These are phyloP conservation scores for Calephelis perditalis DNA, from an alignment of 2,888 invertebrate genomes.

Conservation along the genomic window DNA sequence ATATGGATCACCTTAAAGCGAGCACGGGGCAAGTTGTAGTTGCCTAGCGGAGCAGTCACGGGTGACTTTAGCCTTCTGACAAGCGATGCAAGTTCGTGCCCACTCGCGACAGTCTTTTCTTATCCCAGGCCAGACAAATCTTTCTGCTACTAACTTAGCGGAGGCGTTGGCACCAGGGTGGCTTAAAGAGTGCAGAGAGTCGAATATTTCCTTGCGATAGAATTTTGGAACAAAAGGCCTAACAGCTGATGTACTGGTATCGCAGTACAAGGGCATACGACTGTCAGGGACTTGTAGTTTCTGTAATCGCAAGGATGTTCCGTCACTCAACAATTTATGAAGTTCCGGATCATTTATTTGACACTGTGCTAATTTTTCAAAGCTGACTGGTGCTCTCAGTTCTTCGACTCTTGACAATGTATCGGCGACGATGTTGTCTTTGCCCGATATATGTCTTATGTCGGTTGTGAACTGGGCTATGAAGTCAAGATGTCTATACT, in stretches of 20 bases:
- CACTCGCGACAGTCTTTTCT: conserved; percentile 29
- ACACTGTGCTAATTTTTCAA: not conserved
- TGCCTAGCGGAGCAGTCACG: conserved; percentile 27
- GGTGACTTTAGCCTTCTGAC: conserved; percentile 42
- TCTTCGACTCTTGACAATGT: not conserved
- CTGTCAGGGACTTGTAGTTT: not conserved
- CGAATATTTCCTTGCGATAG: too few species aligned
- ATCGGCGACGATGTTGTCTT: not conserved
- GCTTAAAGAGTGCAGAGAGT: conserved; percentile 21
- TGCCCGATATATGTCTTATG: not conserved
- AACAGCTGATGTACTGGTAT: not conserved
- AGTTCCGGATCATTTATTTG: not conserved
- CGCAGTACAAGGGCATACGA: not conserved
- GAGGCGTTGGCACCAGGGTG: conserved; percentile 25
- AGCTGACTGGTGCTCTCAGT: not conserved
- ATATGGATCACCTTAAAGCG: conserved; percentile 25
- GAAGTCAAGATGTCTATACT: conserved; percentile 25
- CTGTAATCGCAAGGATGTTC: not conserved
- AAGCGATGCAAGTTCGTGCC: conserved; percentile 34
- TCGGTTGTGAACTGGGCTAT: conserved; percentile 28
- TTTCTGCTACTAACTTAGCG: conserved; percentile 22
- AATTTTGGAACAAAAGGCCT: too few species aligned
- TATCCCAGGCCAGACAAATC: conserved; percentile 20
- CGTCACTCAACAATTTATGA: not conserved
- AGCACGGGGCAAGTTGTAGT: conserved; percentile 19